Conservation (phyloP, 2,113 vertebrate genomes). For the Silurus meridionalis region DNA sequence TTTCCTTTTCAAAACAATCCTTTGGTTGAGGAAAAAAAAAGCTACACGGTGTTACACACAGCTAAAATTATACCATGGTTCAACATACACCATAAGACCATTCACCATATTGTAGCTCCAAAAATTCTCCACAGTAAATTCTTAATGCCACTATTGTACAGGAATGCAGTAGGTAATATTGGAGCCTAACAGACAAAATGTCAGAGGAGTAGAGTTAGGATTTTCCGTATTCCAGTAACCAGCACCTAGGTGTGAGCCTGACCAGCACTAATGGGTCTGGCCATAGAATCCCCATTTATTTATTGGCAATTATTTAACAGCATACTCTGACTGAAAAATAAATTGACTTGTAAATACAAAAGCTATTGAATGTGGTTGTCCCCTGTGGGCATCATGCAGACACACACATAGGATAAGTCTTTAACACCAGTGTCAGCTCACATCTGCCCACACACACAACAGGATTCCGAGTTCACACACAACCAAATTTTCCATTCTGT, state of each 20-base stretch:
- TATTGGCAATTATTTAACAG: background rate
- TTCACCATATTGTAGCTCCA: background rate
- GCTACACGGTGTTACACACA: background rate
- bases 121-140: background rate
- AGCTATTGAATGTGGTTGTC: conserved; percentile 1
- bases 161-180: background rate
- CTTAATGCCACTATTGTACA: background rate
- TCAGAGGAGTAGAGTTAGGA: background rate
- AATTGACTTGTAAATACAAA: background rate
- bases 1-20: background rate
- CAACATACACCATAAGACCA: background rate
- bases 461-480: background rate
- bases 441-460: conserved; percentile 35
- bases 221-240: background rate
- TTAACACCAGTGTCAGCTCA: background rate
- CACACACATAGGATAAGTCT: conserved; percentile 31
- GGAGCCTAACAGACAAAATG: background rate
- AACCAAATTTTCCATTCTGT: background rate
- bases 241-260: background rate
- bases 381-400: conserved; percentile 23
- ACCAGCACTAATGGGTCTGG: background rate
- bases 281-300: background rate
- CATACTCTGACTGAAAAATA: background rate
- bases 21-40: background rate
- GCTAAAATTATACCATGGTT: background rate